Conservation (phyloP, 2,113 vertebrate genomes). For the Microcebus jonahi region DNA sequence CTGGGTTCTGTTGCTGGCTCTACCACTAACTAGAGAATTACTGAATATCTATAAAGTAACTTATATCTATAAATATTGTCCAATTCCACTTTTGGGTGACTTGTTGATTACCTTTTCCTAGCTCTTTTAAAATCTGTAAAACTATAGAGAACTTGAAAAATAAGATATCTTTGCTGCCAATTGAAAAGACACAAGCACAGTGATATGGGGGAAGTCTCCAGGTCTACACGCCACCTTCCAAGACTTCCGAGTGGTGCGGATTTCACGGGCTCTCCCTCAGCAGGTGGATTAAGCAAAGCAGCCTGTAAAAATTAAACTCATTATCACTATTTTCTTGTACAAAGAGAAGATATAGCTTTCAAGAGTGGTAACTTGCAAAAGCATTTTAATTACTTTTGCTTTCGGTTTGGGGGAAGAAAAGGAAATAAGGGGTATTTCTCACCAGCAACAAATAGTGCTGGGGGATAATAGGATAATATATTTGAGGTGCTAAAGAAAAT, state of each 20-base stretch:
- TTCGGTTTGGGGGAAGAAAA: background rate
- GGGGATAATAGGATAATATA: background rate
- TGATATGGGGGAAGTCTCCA: background rate
- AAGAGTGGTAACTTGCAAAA: background rate
- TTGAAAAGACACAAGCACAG: background rate
- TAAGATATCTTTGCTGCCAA: background rate
- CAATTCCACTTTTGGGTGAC: background rate
- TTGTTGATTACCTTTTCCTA: background rate
- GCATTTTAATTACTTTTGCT: background rate
- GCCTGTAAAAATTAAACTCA: background rate
- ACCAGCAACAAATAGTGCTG: background rate
- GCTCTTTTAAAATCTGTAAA: background rate
- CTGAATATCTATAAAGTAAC: background rate
- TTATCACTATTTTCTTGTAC: background rate
- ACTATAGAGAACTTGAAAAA: background rate
- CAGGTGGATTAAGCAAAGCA: background rate
- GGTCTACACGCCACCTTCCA: background rate
- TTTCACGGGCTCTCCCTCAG: background rate
- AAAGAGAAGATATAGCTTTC: background rate
- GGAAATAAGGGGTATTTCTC: background rate
- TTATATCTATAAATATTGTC: background rate
- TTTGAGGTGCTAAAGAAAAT: background rate
- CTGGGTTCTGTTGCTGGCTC: background rate
- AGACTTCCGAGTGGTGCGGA: background rate
- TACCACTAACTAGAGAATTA: background rate